phyloP scores from a whole-genome alignment of 64 coral and sea anemone genomes.

The Porites australiensis region DNA sequence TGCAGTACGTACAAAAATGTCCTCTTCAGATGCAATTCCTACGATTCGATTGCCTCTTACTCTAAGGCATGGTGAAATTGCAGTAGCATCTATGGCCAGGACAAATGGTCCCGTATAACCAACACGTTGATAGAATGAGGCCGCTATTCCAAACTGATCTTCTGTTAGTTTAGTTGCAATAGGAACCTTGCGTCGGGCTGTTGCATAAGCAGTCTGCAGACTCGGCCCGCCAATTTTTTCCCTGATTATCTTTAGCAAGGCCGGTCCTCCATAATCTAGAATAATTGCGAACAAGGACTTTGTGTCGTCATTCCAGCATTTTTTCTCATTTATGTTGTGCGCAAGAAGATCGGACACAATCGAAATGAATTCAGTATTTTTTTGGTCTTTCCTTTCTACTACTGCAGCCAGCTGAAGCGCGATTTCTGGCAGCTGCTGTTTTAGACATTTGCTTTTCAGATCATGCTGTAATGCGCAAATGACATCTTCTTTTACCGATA shows the following conservation, averaged over 20 bases:
- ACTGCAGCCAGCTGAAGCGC: not conserved
- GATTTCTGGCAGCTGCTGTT: not conserved
- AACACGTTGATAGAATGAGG: not conserved
- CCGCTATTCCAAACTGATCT: slow-evolving; percentile 31
- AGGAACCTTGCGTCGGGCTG: not conserved
- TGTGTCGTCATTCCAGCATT: not conserved
- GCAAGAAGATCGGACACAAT: not conserved
- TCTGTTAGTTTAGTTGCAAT: not conserved
- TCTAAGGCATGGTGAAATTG: slow-evolving; percentile 25
- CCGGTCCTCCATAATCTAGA: not conserved
- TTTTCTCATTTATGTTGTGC: not conserved
- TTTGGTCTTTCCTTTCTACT: not conserved
- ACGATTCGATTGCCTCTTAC: slow-evolving; percentile 36
- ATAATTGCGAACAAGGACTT: not conserved
- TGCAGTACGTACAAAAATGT: slow-evolving; percentile 33
- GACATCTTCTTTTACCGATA: not conserved
- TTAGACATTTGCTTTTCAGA: not conserved
- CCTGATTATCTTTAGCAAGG: not conserved
- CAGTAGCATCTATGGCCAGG: slow-evolving; percentile 35
- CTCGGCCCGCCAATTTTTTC: slow-evolving; percentile 1
- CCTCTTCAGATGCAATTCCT: slow-evolving; percentile 9
- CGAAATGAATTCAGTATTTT: not conserved
- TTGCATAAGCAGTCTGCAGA: not conserved
- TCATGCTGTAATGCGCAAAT: not conserved
- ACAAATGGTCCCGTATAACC: slow-evolving; percentile 31